phyloP scores from a whole-genome alignment of 2,113 vertebrate genomes.

The Brachyistius frenatus region DNA sequence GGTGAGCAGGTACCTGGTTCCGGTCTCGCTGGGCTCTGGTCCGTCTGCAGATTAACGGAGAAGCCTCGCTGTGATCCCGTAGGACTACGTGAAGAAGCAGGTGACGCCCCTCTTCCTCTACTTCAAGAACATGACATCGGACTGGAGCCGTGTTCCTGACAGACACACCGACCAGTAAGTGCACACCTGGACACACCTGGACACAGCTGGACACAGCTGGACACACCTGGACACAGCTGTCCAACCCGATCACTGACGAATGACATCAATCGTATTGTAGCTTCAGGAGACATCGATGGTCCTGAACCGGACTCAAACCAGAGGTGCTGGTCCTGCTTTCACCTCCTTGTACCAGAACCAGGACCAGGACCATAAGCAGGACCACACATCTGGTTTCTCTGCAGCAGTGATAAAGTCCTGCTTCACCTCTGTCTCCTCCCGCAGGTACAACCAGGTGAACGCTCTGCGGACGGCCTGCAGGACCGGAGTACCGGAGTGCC shows the following conservation, averaged over 20 bases:
- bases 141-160: conserved; percentile 14
- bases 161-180: conserved; percentile 89
- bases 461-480: conserved; percentile 88
- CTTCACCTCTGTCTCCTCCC: background rate
- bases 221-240: too few species aligned
- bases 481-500: conserved; percentile 78
- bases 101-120: conserved; percentile 81
- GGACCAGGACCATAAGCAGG: too few species aligned
- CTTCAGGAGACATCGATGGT: too few species aligned
- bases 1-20: conserved; percentile 62
- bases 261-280: too few species aligned
- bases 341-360: too few species aligned
- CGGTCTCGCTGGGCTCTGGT: too few species aligned
- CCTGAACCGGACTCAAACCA: too few species aligned
- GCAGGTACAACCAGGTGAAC: conserved; percentile 90
- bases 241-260: too few species aligned
- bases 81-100: conserved; percentile 86
- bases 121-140: conserved; percentile 62
- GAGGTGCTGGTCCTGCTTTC: too few species aligned
- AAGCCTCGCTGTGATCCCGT: conserved; percentile 14
- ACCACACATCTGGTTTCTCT: too few species aligned
- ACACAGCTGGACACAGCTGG: background rate
- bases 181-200: background rate
- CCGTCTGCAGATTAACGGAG: background rate
- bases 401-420: too few species aligned